Percentiles rank a stretch among this genome's conserved stretches.
These are phyloP conservation scores for Lycia hirtaria DNA, from an alignment of 2,888 invertebrate species.

Conservation along the genomic window DNA sequence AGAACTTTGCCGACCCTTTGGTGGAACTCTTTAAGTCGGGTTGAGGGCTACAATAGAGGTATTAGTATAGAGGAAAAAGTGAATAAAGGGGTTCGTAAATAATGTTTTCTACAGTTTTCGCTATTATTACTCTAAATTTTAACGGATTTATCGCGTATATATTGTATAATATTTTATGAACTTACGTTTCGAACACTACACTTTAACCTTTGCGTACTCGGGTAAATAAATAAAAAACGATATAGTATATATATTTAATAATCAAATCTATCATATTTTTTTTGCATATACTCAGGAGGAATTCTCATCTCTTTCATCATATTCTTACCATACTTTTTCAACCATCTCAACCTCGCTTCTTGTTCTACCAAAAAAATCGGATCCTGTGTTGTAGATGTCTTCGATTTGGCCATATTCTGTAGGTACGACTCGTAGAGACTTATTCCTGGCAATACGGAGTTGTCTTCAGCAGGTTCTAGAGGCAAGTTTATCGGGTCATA, in stretches of 20 bases:
- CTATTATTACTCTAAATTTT: too few relatives aligned
- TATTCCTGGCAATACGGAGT: conserved; percentile 73
- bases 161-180: too few relatives aligned
- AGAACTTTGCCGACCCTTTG: neutral
- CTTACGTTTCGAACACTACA: too few relatives aligned
- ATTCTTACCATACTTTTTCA: conserved; percentile 55
- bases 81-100: too few relatives aligned
- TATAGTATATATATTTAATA: conserved; percentile 38
- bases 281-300: conserved; percentile 47
- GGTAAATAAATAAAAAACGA: neutral
- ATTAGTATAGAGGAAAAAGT: too few relatives aligned
- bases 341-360: conserved; percentile 52
- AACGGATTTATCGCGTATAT: too few relatives aligned
- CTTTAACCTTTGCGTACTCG: neutral
- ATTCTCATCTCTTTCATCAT: conserved; percentile 54
- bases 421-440: conserved; percentile 78
- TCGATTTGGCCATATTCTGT: conserved; percentile 59
- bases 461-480: conserved; percentile 72
- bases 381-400: conserved; percentile 60
- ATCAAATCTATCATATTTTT: conserved; percentile 57
- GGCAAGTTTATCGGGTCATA: conserved; percentile 75
- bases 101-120: too few relatives aligned
- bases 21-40: neutral
- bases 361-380: conserved; percentile 42
- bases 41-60: neutral